phyloP scores from a whole-genome alignment of 1,140 invertebrate genomes.

The Leguminivora glycinivorella region DNA sequence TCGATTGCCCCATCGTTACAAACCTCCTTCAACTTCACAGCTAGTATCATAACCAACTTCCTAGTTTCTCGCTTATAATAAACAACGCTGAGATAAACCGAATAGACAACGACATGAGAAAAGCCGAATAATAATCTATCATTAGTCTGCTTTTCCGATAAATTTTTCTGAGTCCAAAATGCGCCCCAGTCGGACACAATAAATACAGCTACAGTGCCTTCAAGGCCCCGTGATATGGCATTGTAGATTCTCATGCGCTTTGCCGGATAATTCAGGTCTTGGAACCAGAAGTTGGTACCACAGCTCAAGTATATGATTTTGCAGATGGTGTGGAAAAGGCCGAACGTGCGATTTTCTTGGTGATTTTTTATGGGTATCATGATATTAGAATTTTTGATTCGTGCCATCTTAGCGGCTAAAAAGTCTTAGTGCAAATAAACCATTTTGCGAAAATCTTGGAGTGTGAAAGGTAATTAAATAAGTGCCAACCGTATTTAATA shows the following conservation, averaged over 20 bases:
- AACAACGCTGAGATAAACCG: conserved; percentile 31
- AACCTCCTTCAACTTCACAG: conserved; percentile 39
- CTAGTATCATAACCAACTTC: conserved; percentile 38
- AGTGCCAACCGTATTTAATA: not conserved
- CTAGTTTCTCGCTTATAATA: conserved; percentile 36
- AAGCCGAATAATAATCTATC: conserved; percentile 41
- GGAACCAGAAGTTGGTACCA: not conserved
- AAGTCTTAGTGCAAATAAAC: not conserved
- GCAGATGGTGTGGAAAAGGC: not conserved
- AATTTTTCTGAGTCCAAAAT: conserved; percentile 38
- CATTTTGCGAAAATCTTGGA: not conserved
- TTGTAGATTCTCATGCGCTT: not conserved
- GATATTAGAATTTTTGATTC: not conserved
- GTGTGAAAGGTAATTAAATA: not conserved
- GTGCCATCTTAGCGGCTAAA: not conserved
- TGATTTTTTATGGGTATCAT: not conserved
- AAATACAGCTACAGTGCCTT: conserved; percentile 26
- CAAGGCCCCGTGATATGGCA: not conserved
- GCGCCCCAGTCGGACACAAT: conserved; percentile 38
- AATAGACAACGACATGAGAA: conserved; percentile 42
- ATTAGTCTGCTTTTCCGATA: conserved; percentile 41
- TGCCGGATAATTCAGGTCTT: not conserved
- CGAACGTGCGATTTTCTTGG: not conserved
- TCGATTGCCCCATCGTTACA: conserved; percentile 46
- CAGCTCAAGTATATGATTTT: not conserved